phyloP scores from a whole-genome alignment of 2,113 vertebrate species.

The Myrmecophaga tridactyla region DNA sequence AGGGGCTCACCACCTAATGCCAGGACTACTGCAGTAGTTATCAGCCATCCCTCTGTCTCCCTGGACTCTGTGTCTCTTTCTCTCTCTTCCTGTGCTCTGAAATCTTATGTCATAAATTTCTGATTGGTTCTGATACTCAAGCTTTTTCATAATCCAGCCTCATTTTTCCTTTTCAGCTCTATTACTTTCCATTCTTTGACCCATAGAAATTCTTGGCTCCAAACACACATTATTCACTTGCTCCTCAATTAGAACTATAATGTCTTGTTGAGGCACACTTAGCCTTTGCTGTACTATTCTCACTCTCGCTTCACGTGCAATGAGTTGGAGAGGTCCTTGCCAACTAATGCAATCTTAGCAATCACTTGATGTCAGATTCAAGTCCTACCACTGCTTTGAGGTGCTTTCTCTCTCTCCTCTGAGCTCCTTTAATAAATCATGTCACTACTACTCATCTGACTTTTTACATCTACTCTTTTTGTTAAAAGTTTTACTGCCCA shows the following conservation, averaged over 20 bases:
- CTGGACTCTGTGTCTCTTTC: too few species aligned
- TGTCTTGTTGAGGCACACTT: neutral
- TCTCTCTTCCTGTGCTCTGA: neutral
- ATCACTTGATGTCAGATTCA: neutral
- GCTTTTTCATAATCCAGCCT: neutral
- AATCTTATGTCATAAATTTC: neutral
- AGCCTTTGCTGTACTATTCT: neutral
- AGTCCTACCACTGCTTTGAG: neutral
- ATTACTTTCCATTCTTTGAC: neutral
- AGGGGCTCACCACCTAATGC: too few species aligned
- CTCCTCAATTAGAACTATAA: neutral
- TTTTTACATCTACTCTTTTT: constrained; percentile 1
- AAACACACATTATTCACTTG: neutral
- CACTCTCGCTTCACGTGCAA: neutral
- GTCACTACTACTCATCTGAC: neutral
- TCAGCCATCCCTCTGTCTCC: neutral
- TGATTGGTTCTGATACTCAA: neutral
- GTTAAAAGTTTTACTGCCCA: neutral
- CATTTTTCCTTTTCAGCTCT: neutral
- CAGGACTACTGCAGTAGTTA: too few species aligned
- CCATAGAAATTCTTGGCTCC: neutral
- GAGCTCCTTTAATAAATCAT: neutral
- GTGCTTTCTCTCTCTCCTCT: neutral
- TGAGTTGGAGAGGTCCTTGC: neutral
- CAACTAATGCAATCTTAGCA: neutral